Conservation (phyloP, 2,797 vertebrate genomes). For the Falco rusticolus region DNA sequence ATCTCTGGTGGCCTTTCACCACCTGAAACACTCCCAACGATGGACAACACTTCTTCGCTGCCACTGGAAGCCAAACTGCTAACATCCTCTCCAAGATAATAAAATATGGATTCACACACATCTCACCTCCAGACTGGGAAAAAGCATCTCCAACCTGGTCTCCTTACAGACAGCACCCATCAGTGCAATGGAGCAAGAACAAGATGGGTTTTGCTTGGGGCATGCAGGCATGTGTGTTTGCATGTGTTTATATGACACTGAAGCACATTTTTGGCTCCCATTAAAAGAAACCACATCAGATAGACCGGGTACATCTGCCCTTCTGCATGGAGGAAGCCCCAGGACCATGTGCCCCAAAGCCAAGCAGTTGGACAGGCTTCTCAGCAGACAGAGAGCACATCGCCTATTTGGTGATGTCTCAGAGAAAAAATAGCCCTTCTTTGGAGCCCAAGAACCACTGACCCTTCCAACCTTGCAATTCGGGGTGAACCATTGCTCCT, state of each 20-base stretch:
- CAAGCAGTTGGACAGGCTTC: not conserved
- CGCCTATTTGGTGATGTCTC: accelerated
- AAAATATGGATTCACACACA: not conserved
- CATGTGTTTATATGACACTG: not conserved
- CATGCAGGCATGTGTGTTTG: accelerated
- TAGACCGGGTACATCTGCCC: accelerated
- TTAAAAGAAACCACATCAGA: not conserved
- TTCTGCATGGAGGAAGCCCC: not conserved
- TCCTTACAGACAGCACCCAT: not conserved
- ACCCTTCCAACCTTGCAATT: not conserved
- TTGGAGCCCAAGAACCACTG: no score
- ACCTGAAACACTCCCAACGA: not conserved
- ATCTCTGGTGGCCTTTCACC: not conserved
- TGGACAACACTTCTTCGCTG: not conserved
- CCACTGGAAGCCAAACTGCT: not conserved
- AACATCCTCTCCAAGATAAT: not conserved
- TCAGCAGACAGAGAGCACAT: not conserved
- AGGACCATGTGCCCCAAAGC: no score
- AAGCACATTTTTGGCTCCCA: not conserved
- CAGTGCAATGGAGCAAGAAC: not conserved
- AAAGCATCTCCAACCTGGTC: not conserved
- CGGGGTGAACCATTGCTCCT: not conserved
- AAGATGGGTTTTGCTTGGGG: not conserved
- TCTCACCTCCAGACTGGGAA: not conserved
- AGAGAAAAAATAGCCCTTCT: not conserved